A percentile compares a stretch with the other conserved stretches of the same genome.
phyloP scores from a whole-genome alignment of 2,113 vertebrate species.

The Tyrannus savana region DNA sequence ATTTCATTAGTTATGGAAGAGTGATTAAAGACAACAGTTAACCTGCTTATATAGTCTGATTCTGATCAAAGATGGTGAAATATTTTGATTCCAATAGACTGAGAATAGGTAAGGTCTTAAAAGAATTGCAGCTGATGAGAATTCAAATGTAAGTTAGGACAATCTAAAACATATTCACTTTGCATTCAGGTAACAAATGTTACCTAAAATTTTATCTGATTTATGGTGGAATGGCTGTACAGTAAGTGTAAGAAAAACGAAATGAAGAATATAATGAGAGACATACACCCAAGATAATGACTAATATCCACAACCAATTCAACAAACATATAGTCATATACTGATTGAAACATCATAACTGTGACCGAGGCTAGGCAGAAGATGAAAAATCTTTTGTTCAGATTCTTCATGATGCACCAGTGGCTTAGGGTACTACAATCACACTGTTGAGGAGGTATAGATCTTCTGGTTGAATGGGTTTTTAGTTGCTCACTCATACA shows the following conservation, averaged over 20 bases:
- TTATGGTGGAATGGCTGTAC: not conserved
- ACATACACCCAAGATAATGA: not conserved
- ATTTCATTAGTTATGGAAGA: not conserved
- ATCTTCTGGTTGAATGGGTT: not conserved
- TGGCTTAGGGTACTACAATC: not conserved
- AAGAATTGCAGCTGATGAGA: not conserved
- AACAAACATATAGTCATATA: not conserved
- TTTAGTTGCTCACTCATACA: not conserved
- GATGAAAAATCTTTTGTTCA: not conserved
- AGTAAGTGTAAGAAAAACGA: not conserved
- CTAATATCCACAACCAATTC: not conserved
- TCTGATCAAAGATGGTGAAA: not conserved
- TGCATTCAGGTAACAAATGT: not conserved
- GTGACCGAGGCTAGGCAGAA: rapidly evolving
- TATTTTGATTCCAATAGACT: not conserved
- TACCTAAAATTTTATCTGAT: not conserved
- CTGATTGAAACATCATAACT: not conserved
- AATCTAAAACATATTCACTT: not conserved
- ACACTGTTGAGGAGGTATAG: not conserved
- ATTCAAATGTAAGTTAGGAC: not conserved
- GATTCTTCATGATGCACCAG: not conserved
- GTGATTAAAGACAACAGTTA: not conserved
- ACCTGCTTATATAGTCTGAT: not conserved
- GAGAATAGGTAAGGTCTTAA: not conserved
- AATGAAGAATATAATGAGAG: not conserved